A percentile compares a stretch with the other conserved stretches of the same genome.
These are phyloP conservation scores for Ophion ventricosus DNA, from an alignment of 2,888 invertebrate species.

Conservation along the genomic window DNA sequence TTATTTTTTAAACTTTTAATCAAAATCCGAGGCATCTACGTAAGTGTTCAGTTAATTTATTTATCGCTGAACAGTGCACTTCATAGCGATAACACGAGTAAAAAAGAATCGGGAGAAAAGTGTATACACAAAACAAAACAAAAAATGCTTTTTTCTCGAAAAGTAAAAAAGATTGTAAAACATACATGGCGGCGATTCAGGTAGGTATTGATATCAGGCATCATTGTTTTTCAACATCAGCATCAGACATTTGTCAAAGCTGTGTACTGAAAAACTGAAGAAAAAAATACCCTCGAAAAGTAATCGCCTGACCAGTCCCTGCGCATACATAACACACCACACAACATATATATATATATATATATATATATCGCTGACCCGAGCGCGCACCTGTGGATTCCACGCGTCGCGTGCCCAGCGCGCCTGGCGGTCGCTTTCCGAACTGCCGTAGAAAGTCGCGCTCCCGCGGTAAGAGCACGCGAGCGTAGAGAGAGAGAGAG, in stretches of 20 bases:
- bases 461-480: not conserved
- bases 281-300: not conserved
- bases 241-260: not conserved
- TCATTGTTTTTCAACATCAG: no score
- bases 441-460: slow-evolving; percentile 46
- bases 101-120: no score
- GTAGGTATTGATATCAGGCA: no score
- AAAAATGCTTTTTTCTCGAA: no score
- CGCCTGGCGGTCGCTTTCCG: slow-evolving; percentile 11
- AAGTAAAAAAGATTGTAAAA: no score
- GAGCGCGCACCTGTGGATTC: slow-evolving; percentile 49
- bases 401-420: slow-evolving; percentile 37
- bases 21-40: no score
- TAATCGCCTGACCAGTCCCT: not conserved
- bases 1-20: no score
- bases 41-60: no score
- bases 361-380: slow-evolving; percentile 4
- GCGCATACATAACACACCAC: not conserved
- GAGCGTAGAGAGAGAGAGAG: slow-evolving; percentile 26
- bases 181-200: no score
- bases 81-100: no score
- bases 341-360: not conserved
- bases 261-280: not conserved
- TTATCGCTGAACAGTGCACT: no score
- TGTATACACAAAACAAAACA: no score